Conservation (phyloP, 2,888 invertebrate species). For the Pollenia amentaria region DNA sequence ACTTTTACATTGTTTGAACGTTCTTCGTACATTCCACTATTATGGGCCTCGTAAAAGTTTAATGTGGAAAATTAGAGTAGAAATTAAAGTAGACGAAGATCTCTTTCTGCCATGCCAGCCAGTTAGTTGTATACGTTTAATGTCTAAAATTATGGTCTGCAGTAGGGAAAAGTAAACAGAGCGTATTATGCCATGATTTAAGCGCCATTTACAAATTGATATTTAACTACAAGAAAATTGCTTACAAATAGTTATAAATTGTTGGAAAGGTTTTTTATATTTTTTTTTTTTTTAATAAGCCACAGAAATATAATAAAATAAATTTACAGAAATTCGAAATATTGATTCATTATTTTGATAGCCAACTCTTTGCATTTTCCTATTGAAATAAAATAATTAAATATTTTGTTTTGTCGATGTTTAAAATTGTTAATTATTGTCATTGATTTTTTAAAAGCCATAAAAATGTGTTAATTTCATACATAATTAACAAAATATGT, state of each 20-base stretch:
- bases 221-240: constrained; percentile 47
- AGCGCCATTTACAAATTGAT: constrained; percentile 70
- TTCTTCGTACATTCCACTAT: neutral
- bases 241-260: constrained; percentile 33
- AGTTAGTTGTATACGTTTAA: constrained; percentile 13
- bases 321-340: too few relatives aligned
- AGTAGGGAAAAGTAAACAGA: constrained; percentile 49
- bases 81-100: constrained; percentile 19
- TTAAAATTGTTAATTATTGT: constrained; percentile 25
- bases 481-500: constrained; percentile 41
- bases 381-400: too few relatives aligned
- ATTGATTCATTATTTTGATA: too few relatives aligned
- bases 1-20: constrained; percentile 33
- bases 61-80: constrained; percentile 33
- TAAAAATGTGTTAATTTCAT: constrained; percentile 38
- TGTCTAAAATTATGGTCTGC: constrained; percentile 5
- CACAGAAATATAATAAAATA: too few relatives aligned
- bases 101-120: constrained; percentile 8
- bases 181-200: constrained; percentile 71
- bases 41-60: constrained; percentile 11
- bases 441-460: constrained; percentile 23
- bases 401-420: neutral
- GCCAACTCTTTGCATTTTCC: neutral
- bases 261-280: neutral
- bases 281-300: neutral